Base-by-base conservation (phyloP, 2,797 vertebrate species). In the Rhynchonycteris naso region DNA sequence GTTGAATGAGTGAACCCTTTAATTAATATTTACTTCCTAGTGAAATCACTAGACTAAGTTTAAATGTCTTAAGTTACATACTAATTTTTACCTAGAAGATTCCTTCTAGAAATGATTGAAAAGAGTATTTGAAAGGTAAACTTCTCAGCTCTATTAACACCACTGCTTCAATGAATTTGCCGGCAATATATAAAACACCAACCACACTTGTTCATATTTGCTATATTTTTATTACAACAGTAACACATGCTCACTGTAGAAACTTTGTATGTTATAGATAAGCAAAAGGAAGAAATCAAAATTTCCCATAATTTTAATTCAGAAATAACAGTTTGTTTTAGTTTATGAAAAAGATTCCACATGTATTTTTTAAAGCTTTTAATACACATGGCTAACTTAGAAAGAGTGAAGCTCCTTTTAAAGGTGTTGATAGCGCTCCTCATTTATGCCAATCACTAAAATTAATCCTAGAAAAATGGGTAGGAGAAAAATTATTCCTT, bases 281-380 rank as follows among this genome's bases (percentile, higher is more conserved):
- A 92, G 19, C 33, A 91, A 96, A 92, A 71, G 12, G 26, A 92
- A 90, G 24, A 95, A 94, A 79, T 74, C 30, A 91, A 82, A 91
- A 74, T 66, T 18, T 75, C 11, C 33, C 33, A 90, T 82, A 82
- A 85, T 50, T 24, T 33, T 72, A 91, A 85, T 24, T 26, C 13
- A 94, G 65, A 90, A 90, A 81, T 91, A 96, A 81, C 18, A 88
- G n/a, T 68, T 52, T 38, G 4, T 89, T 94, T 85, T 69, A 89
- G 71, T 90, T 90, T 35, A 50, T 50, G 26, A 86, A 47, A 54
- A 13, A 28, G 43, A 82, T 3, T 74, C 8, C 47, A 38, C 0
- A 13, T 21, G 6, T 7, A 59, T 43, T 75, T 85, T 88, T 21
- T 6, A 50, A 81, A 65, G 52, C 24, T 94, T 95, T 94, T 59